These are phyloP conservation scores for Drosophila paranaensis DNA, from an alignment of 2,888 invertebrate genomes.

Conservation along the genomic window DNA sequence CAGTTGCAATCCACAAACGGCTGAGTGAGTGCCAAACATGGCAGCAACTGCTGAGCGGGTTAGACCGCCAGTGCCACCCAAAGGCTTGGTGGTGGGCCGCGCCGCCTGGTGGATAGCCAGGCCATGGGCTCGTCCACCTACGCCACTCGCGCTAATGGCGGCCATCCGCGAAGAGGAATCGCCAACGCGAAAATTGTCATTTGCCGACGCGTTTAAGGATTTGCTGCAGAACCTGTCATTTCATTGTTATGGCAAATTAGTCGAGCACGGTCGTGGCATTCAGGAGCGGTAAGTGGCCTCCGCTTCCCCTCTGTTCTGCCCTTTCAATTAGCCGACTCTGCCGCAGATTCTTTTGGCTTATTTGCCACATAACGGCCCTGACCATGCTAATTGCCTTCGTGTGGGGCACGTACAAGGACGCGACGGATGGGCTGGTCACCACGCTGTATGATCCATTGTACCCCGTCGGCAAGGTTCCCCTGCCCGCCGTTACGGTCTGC, in stretches of 20 bases:
- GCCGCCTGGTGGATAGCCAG: constrained; percentile 81
- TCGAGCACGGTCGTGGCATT: constrained; percentile 74
- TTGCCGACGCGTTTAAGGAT: constrained; percentile 76
- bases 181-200: constrained; percentile 67
- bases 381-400: constrained; percentile 77
- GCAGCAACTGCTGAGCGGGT: constrained; percentile 24
- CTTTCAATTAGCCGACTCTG: constrained; percentile 65
- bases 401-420: constrained; percentile 58
- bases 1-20: constrained; percentile 75
- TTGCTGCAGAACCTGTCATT: constrained; percentile 82
- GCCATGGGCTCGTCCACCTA: constrained; percentile 15
- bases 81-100: constrained; percentile 69
- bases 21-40: constrained; percentile 58
- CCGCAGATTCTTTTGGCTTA: constrained; percentile 80
- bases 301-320: neutral
- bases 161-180: constrained; percentile 34
- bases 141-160: constrained; percentile 1
- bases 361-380: constrained; percentile 77
- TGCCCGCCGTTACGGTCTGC: constrained; percentile 87
- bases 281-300: constrained; percentile 77
- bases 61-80: neutral
- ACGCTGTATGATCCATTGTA: constrained; percentile 82
- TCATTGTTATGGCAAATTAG: constrained; percentile 83
- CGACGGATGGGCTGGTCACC: constrained; percentile 64
- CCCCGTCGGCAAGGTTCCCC: constrained; percentile 86